Base-by-base conservation (phyloP, 2,113 vertebrate species). In the Axis porcinus region DNA sequence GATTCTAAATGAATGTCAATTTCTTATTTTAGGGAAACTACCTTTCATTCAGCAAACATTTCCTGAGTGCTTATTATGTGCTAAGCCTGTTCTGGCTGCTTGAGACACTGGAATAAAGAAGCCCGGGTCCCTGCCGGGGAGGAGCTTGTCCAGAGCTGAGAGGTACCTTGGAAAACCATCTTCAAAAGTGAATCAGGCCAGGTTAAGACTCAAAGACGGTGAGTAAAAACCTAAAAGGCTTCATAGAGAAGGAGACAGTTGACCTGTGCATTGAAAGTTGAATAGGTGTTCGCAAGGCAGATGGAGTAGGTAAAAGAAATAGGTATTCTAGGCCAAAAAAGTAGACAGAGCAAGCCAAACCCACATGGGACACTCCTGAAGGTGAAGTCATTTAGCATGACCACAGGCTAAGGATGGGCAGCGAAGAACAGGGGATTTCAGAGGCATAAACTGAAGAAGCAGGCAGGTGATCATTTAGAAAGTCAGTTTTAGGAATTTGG, bases 1-100 rank as follows among this genome's bases (percentile, higher is more conserved):
- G 84, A 90, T 96, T 81, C 57, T 92, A 95, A 95, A 96, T 94
- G 54, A 91, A 91, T 54, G 27, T 92, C 30, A 94, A 95, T 74
- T 93, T 33, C 21, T 17, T 82, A 28, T 55, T 86, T 91, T 94
- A 93, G 52, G 23, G 12, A 93, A 94, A 89, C 4, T 76, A 78
- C 2, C 9, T 36, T 91, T 87, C 28, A 88, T 58, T 85, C 43
- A 94, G 40, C 30, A 94, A 92, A 64, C 15, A 84, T 55, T 91
- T 94, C 43, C 6, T 85, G 43, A n/a, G 17, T 54, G 28, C 6
- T 10, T 84, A 82, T 55, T 87, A 82, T 55, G 15, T 25, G 2
- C 13, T 67, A 89, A 27, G 19, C 13, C n/a, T 97, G 9, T 76
- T 91, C n/a, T 93, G 30, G 43, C 33, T 95, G 16, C 45, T 60